Evolutionary conservation across 2,113 vertebrate genomes (phyloP), one percentile per base, ranked within the genome.

Genomic region (Peucedramus taeniatus): DNA sequence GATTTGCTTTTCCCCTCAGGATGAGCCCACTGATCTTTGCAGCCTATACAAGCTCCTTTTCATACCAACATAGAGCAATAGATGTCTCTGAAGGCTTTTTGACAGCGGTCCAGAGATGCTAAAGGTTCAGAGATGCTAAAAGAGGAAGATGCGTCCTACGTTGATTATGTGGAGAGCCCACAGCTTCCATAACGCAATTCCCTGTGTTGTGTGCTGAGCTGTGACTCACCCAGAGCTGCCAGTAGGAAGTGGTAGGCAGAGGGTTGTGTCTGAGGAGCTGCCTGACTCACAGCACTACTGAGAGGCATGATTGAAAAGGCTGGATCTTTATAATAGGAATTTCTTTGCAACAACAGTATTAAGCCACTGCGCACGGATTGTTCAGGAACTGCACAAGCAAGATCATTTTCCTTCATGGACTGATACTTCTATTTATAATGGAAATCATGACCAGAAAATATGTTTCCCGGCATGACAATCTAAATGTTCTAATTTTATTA

Each of bases 241-340:
- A 53, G 75, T 10, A 76, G 90, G 87, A 95, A 97, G 82, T 68
- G 70, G 85, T 68, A 76, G 85, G 88, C 90, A 85, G 75, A 0
- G 53, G 77, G 90, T 68, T 90, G 57, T 76, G 90, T 86, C 95
- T 92, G 90, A 90, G 82, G 66, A 76, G 90, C 47, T 85, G 78
- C 51, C 66, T 92, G 94, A 96, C 90, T 88, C 92, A 92, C 39
- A 60, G 88, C 27, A 45, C n/a, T 28, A 37, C 57, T 35, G 13
- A 40, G 15, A 88, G 65, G 57, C 47, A 81, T 17, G 54, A 72
- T 2, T 54, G 27, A 70, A 89, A 92, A 93, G 4, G 20, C 23
- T 70, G 45, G 5, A 7, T 77, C 88, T 80, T 90, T 88, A 9
- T 7, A 23, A 63, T 2, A 72, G 37, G 15, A 74, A 56, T 45